phyloP scores from a whole-genome alignment of 2,113 vertebrate genomes.

The Carollia perspicillata region DNA sequence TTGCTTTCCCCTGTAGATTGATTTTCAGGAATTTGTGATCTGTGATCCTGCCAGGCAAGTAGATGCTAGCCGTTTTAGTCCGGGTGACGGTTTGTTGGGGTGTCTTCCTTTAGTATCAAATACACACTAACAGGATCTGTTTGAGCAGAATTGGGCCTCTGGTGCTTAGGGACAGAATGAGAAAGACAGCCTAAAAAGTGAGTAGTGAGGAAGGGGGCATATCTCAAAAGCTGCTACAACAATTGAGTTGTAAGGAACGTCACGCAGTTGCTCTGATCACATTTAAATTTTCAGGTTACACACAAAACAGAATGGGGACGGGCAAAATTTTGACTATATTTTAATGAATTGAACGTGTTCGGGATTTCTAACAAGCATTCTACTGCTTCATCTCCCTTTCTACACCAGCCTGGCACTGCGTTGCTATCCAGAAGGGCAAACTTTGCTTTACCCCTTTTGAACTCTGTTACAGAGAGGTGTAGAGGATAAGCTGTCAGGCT shows the following conservation, averaged over 20 bases:
- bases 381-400: neutral
- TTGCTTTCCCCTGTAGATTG: constrained; percentile 41
- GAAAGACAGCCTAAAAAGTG: neutral
- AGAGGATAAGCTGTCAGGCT: neutral
- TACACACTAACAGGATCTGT: neutral
- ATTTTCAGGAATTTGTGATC: constrained; percentile 48
- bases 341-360: neutral
- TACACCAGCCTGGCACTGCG: neutral
- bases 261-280: neutral
- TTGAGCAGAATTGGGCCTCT: neutral
- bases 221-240: neutral
- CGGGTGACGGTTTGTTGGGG: neutral
- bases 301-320: neutral
- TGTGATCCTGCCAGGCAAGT: constrained; percentile 30
- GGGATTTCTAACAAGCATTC: neutral
- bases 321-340: neutral
- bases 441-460: neutral
- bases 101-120: constrained; percentile 2
- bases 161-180: neutral
- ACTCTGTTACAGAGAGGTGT: neutral
- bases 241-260: neutral
- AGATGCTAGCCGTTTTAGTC: neutral
- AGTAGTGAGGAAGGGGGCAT: neutral
- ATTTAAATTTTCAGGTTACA: neutral
- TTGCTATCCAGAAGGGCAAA: neutral